Conservation (phyloP, 64 coral and sea anemone genomes). For the Anthopleura sola region DNA sequence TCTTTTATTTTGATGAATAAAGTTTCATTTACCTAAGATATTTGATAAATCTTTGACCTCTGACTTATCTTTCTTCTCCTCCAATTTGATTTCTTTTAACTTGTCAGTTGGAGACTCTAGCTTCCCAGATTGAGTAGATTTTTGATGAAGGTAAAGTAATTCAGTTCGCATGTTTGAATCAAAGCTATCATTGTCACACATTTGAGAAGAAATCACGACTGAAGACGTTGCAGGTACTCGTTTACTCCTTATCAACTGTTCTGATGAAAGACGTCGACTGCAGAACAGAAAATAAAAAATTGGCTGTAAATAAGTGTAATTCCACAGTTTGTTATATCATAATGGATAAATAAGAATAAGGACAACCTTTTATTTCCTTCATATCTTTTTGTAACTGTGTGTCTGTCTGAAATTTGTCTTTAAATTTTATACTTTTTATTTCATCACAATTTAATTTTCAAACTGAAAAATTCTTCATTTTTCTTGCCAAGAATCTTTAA, state of each 20-base stretch:
- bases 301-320: not conserved
- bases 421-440: too few species aligned
- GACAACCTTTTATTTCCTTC: too few species aligned
- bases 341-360: too few species aligned
- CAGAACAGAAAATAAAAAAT: constrained; percentile 7
- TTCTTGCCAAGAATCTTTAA: not conserved
- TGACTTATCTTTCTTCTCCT: not conserved
- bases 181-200: constrained; percentile 71
- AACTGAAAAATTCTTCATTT: too few species aligned
- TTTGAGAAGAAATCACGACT: constrained; percentile 82
- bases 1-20: too few species aligned
- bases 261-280: constrained; percentile 79
- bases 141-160: constrained; percentile 69
- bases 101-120: not conserved
- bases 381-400: too few species aligned
- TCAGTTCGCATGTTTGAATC: constrained; percentile 91
- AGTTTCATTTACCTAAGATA: not conserved
- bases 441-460: too few species aligned
- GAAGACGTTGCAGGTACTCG: constrained; percentile 81
- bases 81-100: not conserved
- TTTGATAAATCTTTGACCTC: not conserved
- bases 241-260: constrained; percentile 88
- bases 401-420: too few species aligned
- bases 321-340: not conserved
- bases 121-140: not conserved